Conservation (phyloP, 2,797 vertebrate species). For the Synanceia verrucosa region DNA sequence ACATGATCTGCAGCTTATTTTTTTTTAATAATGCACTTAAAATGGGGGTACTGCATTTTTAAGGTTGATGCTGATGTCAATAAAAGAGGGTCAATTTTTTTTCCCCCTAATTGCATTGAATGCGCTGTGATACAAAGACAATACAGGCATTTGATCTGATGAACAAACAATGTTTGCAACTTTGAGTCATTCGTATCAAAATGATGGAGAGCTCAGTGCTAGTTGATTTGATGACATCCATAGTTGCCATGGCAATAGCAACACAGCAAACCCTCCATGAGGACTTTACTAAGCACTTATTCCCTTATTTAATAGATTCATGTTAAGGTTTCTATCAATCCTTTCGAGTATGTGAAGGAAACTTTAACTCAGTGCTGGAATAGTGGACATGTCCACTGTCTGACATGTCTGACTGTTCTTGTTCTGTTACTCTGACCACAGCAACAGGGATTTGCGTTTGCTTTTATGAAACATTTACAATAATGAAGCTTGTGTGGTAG, state of each 20-base stretch:
- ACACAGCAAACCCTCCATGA: not conserved
- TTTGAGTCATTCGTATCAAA: not conserved
- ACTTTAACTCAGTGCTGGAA: not conserved
- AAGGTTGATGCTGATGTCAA: not conserved
- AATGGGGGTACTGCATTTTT: not conserved
- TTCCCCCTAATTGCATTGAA: too few species aligned
- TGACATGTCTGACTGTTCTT: too few species aligned
- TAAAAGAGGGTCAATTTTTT: not conserved
- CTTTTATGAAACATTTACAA: not conserved
- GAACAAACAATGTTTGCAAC: not conserved
- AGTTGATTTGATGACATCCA: not conserved
- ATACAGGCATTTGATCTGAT: too few species aligned
- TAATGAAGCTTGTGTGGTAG: not conserved
- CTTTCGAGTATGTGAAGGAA: not conserved
- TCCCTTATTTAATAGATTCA: too few species aligned
- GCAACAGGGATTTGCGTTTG: not conserved
- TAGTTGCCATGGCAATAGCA: not conserved
- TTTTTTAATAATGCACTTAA: not conserved
- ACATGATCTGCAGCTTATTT: too few species aligned
- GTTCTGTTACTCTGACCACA: not conserved
- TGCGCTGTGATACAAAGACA: too few species aligned
- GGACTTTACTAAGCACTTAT: too few species aligned
- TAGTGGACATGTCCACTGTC: too few species aligned
- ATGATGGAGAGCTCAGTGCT: not conserved
- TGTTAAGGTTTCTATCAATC: not conserved